Base-by-base conservation (phyloP, 2,888 invertebrate species). In the Omphaloscelis lunosa region DNA sequence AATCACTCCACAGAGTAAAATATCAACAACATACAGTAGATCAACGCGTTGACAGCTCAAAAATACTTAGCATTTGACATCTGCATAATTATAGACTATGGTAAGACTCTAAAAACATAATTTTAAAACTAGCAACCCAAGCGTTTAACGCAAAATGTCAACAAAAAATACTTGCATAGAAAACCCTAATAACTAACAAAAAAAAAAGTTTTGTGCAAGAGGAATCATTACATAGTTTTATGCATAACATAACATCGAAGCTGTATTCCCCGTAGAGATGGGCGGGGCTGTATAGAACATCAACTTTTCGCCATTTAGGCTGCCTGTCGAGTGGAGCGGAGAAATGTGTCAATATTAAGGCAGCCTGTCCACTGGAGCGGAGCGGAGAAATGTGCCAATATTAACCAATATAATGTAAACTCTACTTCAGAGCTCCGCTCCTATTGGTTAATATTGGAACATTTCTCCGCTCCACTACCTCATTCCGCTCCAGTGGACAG, bases 111-210 rank as follows among this genome's bases (percentile, higher is more conserved):
- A 69, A 58, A 45, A 39, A 59, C 53, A 65, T 67, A 78, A 65
- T 72, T 53, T 79, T 72, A 12, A 27, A 62, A 83, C 61, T 70
- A 82, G 72, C 69, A 72, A 83, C 71, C 79, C 79, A 65, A 41
- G 83, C 83, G 83, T 84, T 72, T 62, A 67, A 83, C 83, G 83
- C 84, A 61, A 58, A 72, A 66, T 41, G 0, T 53, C 63, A 74
- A 74, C 70, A 70, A 79, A 83, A 70, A 74, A 62, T 63, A 81
- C 48, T 68, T 48, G 48, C 70, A 53, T 79, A 70, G 71, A 84
- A 34, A 63, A 59, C 27, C 7, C 62, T 79, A 83, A 41, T 45
- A 58, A n/a, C 61, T 72, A 79, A 72, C 9, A 62, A 72, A 39
- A n/a, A 53, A 68, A 53, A 68, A 29, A 41, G 12, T 0, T 83